These are phyloP conservation scores for Campylomormyrus tamandua DNA, from an alignment of 2,113 vertebrate genomes.

Conservation along the genomic window DNA sequence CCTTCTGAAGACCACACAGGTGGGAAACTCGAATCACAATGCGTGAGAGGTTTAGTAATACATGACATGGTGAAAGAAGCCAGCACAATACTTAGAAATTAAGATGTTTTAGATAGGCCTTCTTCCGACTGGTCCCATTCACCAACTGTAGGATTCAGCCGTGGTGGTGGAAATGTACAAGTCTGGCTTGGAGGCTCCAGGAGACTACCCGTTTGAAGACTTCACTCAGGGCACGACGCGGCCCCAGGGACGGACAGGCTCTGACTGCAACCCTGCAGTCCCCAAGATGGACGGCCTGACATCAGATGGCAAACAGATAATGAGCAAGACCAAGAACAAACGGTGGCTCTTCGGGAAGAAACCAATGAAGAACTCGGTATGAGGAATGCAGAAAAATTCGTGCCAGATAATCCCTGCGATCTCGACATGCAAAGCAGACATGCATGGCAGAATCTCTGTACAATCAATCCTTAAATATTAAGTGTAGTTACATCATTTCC, in stretches of 20 bases:
- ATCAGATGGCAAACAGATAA: constrained; percentile 76
- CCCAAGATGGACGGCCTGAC: constrained; percentile 75
- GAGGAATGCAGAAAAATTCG: not conserved
- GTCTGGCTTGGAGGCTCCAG: constrained; percentile 89
- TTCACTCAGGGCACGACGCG: constrained; percentile 92
- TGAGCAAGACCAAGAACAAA: constrained; percentile 87
- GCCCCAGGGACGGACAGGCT: constrained; percentile 63
- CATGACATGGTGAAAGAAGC: not conserved
- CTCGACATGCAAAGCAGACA: not conserved
- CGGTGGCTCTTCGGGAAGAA: constrained; percentile 98
- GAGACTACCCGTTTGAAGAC: constrained; percentile 92
- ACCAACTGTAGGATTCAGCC: constrained; percentile 69
- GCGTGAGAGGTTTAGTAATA: not conserved
- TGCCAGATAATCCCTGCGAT: not conserved
- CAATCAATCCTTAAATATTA: not conserved
- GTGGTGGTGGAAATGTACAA: constrained; percentile 97
- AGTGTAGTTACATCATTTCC: constrained; percentile 14
- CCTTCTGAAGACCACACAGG: not conserved
- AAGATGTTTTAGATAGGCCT: not conserved
- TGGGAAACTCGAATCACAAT: not conserved
- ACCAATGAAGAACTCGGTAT: constrained; percentile 67
- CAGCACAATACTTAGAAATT: not conserved
- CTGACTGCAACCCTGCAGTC: constrained; percentile 82
- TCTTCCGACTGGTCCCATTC: not conserved
- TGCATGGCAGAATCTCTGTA: not conserved